These are phyloP conservation scores for Calcarius ornatus DNA, from an alignment of 2,113 vertebrate genomes.

Conservation along the genomic window DNA sequence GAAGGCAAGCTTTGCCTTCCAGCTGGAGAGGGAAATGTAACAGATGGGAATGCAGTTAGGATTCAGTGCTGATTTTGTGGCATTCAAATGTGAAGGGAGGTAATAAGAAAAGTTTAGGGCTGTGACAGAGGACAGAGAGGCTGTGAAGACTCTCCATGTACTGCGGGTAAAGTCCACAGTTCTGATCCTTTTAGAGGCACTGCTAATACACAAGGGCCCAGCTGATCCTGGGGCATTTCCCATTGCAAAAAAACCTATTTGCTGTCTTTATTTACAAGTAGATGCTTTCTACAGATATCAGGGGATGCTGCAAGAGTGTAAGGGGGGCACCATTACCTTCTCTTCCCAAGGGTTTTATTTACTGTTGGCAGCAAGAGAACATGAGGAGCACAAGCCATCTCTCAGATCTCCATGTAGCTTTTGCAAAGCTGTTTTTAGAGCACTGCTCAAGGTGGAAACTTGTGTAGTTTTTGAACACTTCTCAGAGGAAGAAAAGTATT, in stretches of 20 bases:
- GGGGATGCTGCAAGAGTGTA: not conserved
- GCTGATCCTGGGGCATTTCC: not conserved
- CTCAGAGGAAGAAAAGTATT: not conserved
- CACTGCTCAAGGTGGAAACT: not conserved
- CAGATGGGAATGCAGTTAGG: not conserved
- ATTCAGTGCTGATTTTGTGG: not conserved
- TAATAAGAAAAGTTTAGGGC: not conserved
- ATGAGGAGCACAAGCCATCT: not conserved
- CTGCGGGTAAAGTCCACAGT: not conserved
- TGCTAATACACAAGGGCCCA: not conserved
- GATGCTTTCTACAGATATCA: not conserved
- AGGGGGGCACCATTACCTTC: not conserved
- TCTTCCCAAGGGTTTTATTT: not conserved
- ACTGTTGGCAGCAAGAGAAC: not conserved
- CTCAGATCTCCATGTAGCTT: not conserved
- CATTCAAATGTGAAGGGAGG: not conserved
- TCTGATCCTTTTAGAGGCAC: not conserved
- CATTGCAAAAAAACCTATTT: not conserved
- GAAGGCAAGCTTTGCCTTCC: not conserved
- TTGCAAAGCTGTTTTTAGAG: not conserved
- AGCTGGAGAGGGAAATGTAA: not conserved
- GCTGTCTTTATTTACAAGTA: not conserved
- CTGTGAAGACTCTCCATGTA: not conserved
- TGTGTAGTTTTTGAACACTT: not conserved
- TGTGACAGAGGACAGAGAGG: not conserved